These are phyloP conservation scores for Scaptomyza parva DNA, from an alignment of 2,888 invertebrate genomes.

Conservation along the genomic window DNA sequence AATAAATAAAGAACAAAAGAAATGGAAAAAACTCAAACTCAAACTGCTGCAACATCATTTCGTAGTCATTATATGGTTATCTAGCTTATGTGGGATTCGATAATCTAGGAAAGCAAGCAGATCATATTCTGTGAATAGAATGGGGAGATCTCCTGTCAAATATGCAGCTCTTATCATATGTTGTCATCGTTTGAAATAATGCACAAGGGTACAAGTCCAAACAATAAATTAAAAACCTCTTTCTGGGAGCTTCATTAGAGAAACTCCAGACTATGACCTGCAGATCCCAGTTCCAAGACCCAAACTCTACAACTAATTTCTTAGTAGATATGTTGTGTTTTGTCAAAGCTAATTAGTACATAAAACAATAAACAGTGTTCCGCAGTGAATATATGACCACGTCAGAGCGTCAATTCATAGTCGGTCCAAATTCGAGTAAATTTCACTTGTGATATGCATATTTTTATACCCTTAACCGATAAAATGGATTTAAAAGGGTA, in stretches of 20 bases:
- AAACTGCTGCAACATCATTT: slow-evolving; percentile 24
- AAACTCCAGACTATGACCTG: slow-evolving; percentile 70
- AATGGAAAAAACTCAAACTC: no score
- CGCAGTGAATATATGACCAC: slow-evolving; percentile 70
- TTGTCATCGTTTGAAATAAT: slow-evolving; percentile 66
- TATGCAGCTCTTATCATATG: slow-evolving; percentile 64
- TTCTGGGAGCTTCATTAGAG: slow-evolving; percentile 78
- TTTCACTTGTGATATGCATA: slow-evolving; percentile 74
- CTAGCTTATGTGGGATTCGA: slow-evolving; percentile 62
- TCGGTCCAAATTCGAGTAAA: slow-evolving; percentile 29
- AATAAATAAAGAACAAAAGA: slow-evolving; percentile 20
- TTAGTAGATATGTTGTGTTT: slow-evolving; percentile 73
- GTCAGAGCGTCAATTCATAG: slow-evolving; percentile 17
- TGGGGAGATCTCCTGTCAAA: slow-evolving; percentile 47
- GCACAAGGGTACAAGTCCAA: slow-evolving; percentile 56
- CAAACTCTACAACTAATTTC: slow-evolving; percentile 69
- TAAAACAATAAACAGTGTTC: slow-evolving; percentile 73
- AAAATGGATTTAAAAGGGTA: no score
- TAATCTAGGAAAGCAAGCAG: slow-evolving; percentile 50
- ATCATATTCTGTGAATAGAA: neutral
- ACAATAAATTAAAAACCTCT: slow-evolving; percentile 67
- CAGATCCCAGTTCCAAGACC: slow-evolving; percentile 27
- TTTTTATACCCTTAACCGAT: no score
- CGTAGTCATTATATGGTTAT: slow-evolving; percentile 50
- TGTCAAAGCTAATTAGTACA: slow-evolving; percentile 83